These are phyloP conservation scores for Seriola quinqueradiata DNA, from an alignment of 2,113 vertebrate species.

Conservation along the genomic window DNA sequence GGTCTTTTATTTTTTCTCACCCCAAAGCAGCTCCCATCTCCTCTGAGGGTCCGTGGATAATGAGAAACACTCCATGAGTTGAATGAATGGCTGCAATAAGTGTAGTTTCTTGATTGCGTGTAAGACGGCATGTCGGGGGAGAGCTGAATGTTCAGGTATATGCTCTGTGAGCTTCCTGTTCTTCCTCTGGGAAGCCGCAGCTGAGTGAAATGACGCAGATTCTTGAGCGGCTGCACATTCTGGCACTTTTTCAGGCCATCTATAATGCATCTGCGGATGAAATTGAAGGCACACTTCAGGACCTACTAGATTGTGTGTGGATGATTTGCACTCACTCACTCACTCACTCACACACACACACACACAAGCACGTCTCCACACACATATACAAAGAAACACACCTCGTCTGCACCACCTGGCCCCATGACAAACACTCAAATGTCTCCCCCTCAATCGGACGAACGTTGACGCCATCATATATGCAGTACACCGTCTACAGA, in stretches of 20 bases:
- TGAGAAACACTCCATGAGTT: background rate
- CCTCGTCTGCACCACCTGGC: background rate
- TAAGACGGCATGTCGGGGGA: background rate
- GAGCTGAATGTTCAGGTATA: conserved; percentile 13
- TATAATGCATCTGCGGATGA: conserved; percentile 59
- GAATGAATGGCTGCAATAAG: conserved; percentile 17
- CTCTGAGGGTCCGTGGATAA: background rate
- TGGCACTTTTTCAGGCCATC: conserved; percentile 33
- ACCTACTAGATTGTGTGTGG: background rate
- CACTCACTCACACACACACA: background rate
- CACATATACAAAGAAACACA: conserved; percentile 6
- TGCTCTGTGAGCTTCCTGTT: background rate
- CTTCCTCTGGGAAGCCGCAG: conserved; percentile 33
- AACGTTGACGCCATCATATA: conserved; percentile 48
- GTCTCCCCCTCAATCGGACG: background rate
- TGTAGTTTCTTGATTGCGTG: conserved; percentile 5
- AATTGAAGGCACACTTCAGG: conserved; percentile 27
- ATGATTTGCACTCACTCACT: background rate
- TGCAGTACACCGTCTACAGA: conserved; percentile 48
- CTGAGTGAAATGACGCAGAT: conserved; percentile 39
- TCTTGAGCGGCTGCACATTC: conserved; percentile 10
- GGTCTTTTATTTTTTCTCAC: conserved; percentile 7
- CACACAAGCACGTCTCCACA: background rate
- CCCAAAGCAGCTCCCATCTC: background rate
- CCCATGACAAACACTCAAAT: conserved; percentile 33